Conservation (phyloP, 2,888 invertebrate genomes). For the Chymomyza amoena region DNA sequence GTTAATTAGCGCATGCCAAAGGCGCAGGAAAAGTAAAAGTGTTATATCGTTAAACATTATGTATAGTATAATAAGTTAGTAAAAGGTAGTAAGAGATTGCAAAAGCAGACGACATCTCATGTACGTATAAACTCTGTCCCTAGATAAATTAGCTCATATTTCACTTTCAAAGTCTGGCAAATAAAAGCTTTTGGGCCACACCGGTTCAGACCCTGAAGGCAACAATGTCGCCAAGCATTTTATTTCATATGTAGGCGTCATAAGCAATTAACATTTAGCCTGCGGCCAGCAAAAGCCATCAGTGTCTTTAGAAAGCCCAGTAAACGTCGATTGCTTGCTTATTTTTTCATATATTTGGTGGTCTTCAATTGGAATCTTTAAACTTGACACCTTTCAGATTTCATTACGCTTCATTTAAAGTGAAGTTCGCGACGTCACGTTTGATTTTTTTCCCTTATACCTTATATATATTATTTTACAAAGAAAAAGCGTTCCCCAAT, state of each 20-base stretch:
- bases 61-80: constrained; percentile 45
- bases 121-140: neutral
- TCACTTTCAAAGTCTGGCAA: constrained; percentile 42
- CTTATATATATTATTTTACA: too few relatives aligned
- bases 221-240: constrained; percentile 20
- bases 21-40: constrained; percentile 58
- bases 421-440: constrained; percentile 57
- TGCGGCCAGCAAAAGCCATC: constrained; percentile 19
- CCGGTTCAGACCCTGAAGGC: constrained; percentile 32
- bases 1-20: constrained; percentile 18
- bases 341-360: too few relatives aligned
- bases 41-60: constrained; percentile 43
- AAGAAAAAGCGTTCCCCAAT: too few relatives aligned
- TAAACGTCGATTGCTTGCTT: too few relatives aligned
- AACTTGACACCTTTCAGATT: neutral
- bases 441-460: neutral
- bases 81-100: neutral
- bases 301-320: neutral
- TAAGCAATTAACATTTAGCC: constrained; percentile 64
- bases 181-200: constrained; percentile 49
- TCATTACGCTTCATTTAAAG: constrained; percentile 64
- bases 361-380: too few relatives aligned
- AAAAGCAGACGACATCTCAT: neutral
- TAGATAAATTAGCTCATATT: constrained; percentile 57
- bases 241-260: constrained; percentile 60